Conservation (phyloP, 2,797 vertebrate species). For the Smutsia gigantea region DNA sequence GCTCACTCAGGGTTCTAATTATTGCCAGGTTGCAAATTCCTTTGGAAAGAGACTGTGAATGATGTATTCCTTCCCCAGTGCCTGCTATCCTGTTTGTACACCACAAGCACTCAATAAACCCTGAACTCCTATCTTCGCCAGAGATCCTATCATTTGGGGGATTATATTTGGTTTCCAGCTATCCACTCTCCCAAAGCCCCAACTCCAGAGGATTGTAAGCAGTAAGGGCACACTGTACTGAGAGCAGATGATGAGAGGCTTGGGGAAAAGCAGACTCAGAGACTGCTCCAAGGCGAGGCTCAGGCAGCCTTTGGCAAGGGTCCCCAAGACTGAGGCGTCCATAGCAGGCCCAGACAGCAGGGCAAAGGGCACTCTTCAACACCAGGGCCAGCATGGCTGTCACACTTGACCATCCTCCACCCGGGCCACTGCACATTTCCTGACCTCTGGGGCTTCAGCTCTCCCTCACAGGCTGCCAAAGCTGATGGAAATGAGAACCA, state of each 20-base stretch:
- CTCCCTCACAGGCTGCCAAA: background rate
- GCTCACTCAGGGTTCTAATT: background rate
- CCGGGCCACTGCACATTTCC: background rate
- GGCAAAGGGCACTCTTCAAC: background rate
- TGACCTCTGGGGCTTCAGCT: background rate
- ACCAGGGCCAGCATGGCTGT: background rate
- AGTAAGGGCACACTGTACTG: background rate
- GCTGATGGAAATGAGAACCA: background rate
- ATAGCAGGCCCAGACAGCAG: accelerated
- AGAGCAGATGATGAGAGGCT: background rate
- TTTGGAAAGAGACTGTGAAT: background rate
- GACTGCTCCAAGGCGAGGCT: background rate
- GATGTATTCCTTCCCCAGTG: background rate
- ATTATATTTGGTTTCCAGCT: background rate
- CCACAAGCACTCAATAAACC: background rate
- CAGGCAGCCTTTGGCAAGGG: background rate
- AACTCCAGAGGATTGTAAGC: background rate
- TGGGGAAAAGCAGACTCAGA: background rate
- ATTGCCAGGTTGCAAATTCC: background rate
- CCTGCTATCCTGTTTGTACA: background rate
- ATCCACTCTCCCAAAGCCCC: background rate
- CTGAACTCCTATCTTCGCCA: background rate
- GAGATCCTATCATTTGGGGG: background rate
- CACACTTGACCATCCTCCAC: background rate
- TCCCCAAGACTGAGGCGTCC: background rate